Base-by-base conservation (phyloP, 2,888 invertebrate genomes). In the Crossocerus cetratus region DNA sequence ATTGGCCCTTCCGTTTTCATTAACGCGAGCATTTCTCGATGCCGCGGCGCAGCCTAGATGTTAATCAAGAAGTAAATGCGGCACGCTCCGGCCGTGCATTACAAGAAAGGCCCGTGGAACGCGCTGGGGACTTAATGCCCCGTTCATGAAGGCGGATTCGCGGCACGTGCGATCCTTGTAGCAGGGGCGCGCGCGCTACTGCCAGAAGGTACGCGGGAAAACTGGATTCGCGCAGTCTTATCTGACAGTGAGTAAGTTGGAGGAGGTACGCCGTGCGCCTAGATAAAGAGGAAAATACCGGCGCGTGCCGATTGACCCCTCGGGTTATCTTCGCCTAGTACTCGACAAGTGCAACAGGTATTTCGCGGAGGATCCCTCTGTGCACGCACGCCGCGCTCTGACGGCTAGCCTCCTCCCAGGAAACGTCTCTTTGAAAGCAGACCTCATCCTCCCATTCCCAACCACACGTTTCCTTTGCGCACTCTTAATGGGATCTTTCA, bases 281-380 rank as follows among this genome's bases (percentile, higher is more conserved):
- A 45, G 65, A 65, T 68, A 70, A 67, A 66, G 69, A 68, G 67
- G 69, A 63, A 72, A 69, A 74, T 69, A 43, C 45, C 63, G 82
- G 79, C 82, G 78, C 82, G 80, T 83, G 82, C 81, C 80, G 60
- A n/a, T 59, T 75, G 72, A 76, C 74, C 76, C 76, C 61, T 18
- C 60, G 32, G 74, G 55, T 79, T 80, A 76, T 78, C 74, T 72
- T 54, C 49, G 56, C 11, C 56, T 63, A 61, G 58, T 18, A 72
- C 67, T 69, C 72, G 62, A 75, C 83, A 82, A 80, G 80, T 80
- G 74, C 69, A 72, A 57, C 75, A 62, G 65, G 71, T 64, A 61
- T 72, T 77, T 68, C 65, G 67, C 60, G 74, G 74, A 69, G 65
- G 74, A 78, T 67, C 60, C 45, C 16, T 57, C 53, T 18, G 64